These are phyloP conservation scores for Enteromius afrohamiltoni DNA, from an alignment of 2,797 vertebrate genomes.

Conservation along the genomic window DNA sequence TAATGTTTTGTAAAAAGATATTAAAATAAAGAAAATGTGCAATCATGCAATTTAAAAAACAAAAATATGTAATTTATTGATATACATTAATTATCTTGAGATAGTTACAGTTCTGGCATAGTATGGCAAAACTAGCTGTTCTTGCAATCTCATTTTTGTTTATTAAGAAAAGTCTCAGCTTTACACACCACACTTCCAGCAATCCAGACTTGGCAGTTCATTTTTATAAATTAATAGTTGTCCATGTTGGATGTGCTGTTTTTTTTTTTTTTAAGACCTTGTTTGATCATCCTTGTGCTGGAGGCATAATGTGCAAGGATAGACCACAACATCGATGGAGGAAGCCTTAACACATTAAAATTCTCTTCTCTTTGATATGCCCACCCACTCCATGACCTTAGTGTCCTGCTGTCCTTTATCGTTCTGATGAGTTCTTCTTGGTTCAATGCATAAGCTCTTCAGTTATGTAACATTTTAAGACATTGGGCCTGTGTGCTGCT, in stretches of 20 bases:
- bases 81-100: slow-evolving; percentile 74
- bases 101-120: slow-evolving; percentile 73
- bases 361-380: background rate
- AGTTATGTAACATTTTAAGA: slow-evolving; percentile 24
- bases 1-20: slow-evolving; percentile 14
- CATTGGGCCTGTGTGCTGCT: slow-evolving; percentile 9
- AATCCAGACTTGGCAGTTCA: slow-evolving; percentile 31
- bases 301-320: slow-evolving; percentile 30
- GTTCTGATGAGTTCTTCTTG: background rate
- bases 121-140: slow-evolving; percentile 55
- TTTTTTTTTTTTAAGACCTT: background rate
- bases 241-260: background rate
- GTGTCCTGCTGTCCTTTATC: background rate
- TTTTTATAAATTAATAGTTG: slow-evolving; percentile 3
- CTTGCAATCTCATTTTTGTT: slow-evolving; percentile 29
- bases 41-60: slow-evolving; percentile 62
- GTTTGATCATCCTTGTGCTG: slow-evolving; percentile 17
- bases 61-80: slow-evolving; percentile 81
- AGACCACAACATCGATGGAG: background rate
- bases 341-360: background rate
- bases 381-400: background rate
- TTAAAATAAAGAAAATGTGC: slow-evolving; percentile 35
- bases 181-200: slow-evolving; percentile 16
- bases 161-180: slow-evolving; percentile 18
- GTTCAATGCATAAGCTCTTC: slow-evolving; percentile 27